Base-by-base conservation (phyloP, 2,888 invertebrate genomes). In the Dendrolimus houi region DNA sequence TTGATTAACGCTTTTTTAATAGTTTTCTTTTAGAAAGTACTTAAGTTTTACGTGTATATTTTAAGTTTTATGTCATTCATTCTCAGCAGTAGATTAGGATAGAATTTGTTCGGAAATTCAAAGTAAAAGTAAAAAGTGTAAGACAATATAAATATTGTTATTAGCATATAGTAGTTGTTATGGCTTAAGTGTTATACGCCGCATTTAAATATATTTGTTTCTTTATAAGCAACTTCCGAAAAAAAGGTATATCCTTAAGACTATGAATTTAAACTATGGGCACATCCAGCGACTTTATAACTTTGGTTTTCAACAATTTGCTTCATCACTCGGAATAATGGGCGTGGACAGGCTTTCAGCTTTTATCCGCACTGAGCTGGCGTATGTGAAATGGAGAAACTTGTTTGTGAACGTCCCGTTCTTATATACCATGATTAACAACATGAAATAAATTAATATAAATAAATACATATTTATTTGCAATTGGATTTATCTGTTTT, bases 271-370 rank as follows among this genome's bases (percentile, higher is more conserved):
- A 8, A 52, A 54, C 7, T 14, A 52, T 55, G 53, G 57, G 29
- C 57, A 52, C 54, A 60, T 64, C 63, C 57, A 66, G 68, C 41
- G 41, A 57, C 47, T 55, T 56, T 62, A 55, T 58, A 57, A 52
- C 60, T 54, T 57, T 61, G 67, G 59, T 65, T 65, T 68, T 70
- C 66, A 69, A 71, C 72, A 76, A 77, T 74, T 76, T 78, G 77
- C 78, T 71, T 74, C 74, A 75, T 79, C 79, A 78, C 68, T 74
- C 71, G 69, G 75, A 75, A 78, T 78, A 78, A 79, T 78, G 73
- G 70, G 55, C 58, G 65, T 67, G 69, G 73, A 73, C 70, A 72
- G 68, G 70, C 74, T 74, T 75, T 75, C 71, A 75, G 71, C 62
- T 64, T 65, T 63, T 58, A 62, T 60, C 61, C 59, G 59, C 57